Conservation (phyloP, 2,888 invertebrate genomes). For the Brenthis daphne region DNA sequence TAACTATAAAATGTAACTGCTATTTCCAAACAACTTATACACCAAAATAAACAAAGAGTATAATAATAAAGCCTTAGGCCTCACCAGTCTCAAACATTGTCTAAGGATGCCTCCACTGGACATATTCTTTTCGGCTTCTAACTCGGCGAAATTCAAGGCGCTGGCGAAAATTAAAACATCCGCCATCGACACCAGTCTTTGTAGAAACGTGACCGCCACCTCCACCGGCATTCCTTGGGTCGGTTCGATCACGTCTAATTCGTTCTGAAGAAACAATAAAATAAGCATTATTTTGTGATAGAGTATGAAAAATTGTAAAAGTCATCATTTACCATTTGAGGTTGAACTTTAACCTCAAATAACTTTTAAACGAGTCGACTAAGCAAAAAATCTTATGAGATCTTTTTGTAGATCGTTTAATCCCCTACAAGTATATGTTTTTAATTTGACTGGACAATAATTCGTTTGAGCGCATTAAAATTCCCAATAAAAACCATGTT, state of each 20-base stretch:
- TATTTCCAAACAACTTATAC: too few species aligned
- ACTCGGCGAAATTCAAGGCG: conserved; percentile 97
- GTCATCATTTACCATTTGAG: too few species aligned
- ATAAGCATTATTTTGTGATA: background rate
- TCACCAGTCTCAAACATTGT: conserved; percentile 96
- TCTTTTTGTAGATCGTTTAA: too few species aligned
- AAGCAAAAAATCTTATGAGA: too few species aligned
- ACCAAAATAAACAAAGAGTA: too few species aligned
- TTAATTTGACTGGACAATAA: too few species aligned
- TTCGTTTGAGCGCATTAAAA: too few species aligned
- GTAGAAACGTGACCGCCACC: conserved; percentile 98
- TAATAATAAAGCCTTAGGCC: conserved; percentile 47
- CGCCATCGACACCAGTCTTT: conserved; percentile 98
- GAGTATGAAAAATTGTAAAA: too few species aligned
- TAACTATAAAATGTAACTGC: background rate
- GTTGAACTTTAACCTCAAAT: too few species aligned
- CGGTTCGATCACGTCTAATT: conserved; percentile 98
- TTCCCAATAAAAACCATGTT: too few species aligned
- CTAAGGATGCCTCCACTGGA: conserved; percentile 98
- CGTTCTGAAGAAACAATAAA: conserved; percentile 85
- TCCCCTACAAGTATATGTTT: too few species aligned
- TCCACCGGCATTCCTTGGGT: conserved; percentile 99
- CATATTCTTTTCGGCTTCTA: conserved; percentile 99
- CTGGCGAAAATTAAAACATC: conserved; percentile 99
- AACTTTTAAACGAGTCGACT: too few species aligned